Evolutionary conservation across 2,888 invertebrate genomes (phyloP).

Genomic region (Drosophila niveifrons): DNA sequence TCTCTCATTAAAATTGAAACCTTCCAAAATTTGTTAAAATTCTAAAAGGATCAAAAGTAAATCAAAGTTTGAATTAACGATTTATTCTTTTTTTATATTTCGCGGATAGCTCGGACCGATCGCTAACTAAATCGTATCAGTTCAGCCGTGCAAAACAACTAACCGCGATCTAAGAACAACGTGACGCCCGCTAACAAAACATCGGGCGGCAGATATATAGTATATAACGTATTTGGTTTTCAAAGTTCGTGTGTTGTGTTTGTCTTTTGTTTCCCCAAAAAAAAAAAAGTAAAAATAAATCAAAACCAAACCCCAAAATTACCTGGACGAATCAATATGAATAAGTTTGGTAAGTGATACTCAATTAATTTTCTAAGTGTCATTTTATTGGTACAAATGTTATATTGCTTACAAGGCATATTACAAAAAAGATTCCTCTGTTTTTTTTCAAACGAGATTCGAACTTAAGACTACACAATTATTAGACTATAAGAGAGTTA

Average conservation of each 20-base stretch:
- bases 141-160: slow-evolving; percentile 46
- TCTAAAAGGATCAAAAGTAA: slow-evolving; percentile 79
- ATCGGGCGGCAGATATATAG: slow-evolving; percentile 55
- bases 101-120: slow-evolving; percentile 61
- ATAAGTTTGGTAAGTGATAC: slow-evolving; percentile 70
- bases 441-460: slow-evolving; percentile 14
- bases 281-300: background rate
- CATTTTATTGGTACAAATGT: slow-evolving; percentile 37
- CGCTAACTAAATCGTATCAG: slow-evolving; percentile 49
- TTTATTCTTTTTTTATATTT: slow-evolving; percentile 68
- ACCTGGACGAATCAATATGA: slow-evolving; percentile 56
- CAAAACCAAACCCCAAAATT: background rate
- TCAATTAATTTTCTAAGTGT: slow-evolving; percentile 26
- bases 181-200: slow-evolving; percentile 61
- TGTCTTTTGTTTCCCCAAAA: slow-evolving; percentile 48
- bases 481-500: slow-evolving; percentile 30
- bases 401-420: slow-evolving; percentile 28
- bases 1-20: slow-evolving; percentile 72
- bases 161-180: slow-evolving; percentile 56
- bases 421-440: slow-evolving; percentile 32
- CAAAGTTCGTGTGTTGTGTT: slow-evolving; percentile 64
- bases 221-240: slow-evolving; percentile 59
- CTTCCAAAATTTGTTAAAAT: slow-evolving; percentile 75
- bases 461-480: slow-evolving; percentile 44
- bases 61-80: slow-evolving; percentile 73